These are phyloP conservation scores for Notarius quadriscutis DNA, from an alignment of 2,113 vertebrate species.

Conservation along the genomic window DNA sequence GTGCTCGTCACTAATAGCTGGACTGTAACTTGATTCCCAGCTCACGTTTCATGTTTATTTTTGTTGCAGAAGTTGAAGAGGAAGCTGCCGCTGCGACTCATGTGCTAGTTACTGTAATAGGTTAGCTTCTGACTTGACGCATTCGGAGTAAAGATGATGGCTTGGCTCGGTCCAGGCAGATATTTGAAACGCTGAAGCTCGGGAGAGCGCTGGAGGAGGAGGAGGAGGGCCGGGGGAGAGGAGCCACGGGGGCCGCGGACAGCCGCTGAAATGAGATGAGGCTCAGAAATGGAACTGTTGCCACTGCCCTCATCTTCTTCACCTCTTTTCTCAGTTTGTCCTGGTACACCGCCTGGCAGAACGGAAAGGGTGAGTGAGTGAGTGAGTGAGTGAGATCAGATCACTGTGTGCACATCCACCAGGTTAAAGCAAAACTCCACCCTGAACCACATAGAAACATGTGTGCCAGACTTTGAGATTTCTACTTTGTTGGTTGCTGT, in stretches of 20 bases:
- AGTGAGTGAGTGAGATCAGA: neutral
- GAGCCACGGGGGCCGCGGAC: slow-evolving; percentile 75
- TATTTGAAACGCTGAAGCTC: slow-evolving; percentile 19
- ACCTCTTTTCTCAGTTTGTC: slow-evolving; percentile 97
- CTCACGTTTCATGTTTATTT: neutral
- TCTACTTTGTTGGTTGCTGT: neutral
- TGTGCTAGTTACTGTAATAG: neutral
- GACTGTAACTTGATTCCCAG: neutral
- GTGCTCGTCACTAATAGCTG: neutral
- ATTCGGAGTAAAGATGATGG: slow-evolving; percentile 12
- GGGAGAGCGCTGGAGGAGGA: slow-evolving; percentile 22
- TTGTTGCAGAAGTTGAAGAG: slow-evolving; percentile 17
- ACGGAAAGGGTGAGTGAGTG: slow-evolving; percentile 96
- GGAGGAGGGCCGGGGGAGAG: slow-evolving; percentile 3
- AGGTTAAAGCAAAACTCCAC: neutral
- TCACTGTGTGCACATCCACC: neutral
- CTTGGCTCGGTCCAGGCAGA: slow-evolving; percentile 25
- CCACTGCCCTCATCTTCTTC: slow-evolving; percentile 92
- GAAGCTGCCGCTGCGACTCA: neutral
- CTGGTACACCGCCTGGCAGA: slow-evolving; percentile 98
- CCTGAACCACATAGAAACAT: neutral
- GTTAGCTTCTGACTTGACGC: neutral
- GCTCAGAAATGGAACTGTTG: slow-evolving; percentile 99
- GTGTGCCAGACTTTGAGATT: neutral
- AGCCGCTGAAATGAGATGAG: slow-evolving; percentile 99